phyloP scores from a whole-genome alignment of 2,113 vertebrate species.

The Pontoporia blainvillei region DNA sequence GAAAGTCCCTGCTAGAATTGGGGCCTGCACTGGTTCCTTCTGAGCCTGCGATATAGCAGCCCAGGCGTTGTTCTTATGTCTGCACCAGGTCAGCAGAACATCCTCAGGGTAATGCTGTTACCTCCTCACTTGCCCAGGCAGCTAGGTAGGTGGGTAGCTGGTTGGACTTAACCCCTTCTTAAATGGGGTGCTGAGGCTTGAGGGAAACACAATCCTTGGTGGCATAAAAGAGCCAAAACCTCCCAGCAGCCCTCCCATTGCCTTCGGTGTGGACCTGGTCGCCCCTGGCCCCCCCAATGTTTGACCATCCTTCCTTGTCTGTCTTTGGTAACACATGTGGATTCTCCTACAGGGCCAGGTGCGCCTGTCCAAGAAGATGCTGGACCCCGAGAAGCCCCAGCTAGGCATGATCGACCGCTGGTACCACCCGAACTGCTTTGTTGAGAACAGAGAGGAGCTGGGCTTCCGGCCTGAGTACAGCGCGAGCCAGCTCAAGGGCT shows the following conservation, averaged over 20 bases:
- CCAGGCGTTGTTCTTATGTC: not conserved
- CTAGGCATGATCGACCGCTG: constrained; percentile 98
- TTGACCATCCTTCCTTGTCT: not conserved
- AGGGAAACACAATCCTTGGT: not conserved
- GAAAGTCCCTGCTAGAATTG: not conserved
- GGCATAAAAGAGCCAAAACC: not conserved
- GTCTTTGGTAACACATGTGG: not conserved
- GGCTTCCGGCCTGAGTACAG: constrained; percentile 88
- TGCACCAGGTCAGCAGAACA: not conserved
- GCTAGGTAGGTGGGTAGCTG: not conserved
- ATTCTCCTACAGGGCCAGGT: constrained; percentile 88
- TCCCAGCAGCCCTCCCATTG: accelerated
- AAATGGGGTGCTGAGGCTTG: not conserved
- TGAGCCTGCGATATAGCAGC: not conserved
- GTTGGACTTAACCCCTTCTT: not conserved
- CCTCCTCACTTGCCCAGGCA: not conserved
- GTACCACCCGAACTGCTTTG: constrained; percentile 96
- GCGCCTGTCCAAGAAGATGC: constrained; percentile 94
- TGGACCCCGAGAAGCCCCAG: constrained; percentile 94
- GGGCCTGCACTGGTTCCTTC: not conserved
- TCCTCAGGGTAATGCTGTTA: not conserved
- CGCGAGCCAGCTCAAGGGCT: constrained; percentile 92
- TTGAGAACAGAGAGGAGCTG: constrained; percentile 89
- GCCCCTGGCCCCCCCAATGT: no score
- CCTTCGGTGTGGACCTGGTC: not conserved